Evolutionary conservation across 2,113 vertebrate species (phyloP), one percentile per base, ranked within the genome.

Genomic region (Brachionichthys hirsutus): DNA sequence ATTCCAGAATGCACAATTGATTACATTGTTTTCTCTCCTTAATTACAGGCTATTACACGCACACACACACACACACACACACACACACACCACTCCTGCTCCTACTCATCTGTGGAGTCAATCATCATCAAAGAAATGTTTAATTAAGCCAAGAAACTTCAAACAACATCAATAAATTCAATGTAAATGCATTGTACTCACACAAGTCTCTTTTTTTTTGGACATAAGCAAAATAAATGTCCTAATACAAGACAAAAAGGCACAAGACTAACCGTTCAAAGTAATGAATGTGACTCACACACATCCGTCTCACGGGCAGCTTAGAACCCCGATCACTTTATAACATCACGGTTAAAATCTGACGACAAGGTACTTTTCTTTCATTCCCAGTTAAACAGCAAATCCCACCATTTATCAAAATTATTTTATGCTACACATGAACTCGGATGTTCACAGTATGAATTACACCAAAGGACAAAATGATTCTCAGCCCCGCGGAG

Each of bases 101-200:
- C 13, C 22, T 19, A 1, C 35, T 49, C 42, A 38, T 15, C 14
- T 38, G 36, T 12, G 12, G 36, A 38, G 36, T 38, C 36, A 7
- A 38, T 12, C 9, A 38, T 10, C 12, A 12, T 38, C 12, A 10
- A 38, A 38, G 2, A 38, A 9, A 2, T 22, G 5, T 20, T 77
- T 12, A 34, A 73, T 70, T 48, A 74, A 40, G 24, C 24, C 49
- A 47, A 30, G 52, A 6, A 55, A 70, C 15, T 18, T 22, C n/a
- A 54, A 45, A 77, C 10, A 57, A 12, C 57, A 42, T 45, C 8
- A 54, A 50, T 14, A 63, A 57, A 75, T 53, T 17, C 47, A 62
- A 40, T 54, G 62, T 55, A 75, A 72, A 85, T 71, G 48, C 50
- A 58, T n/a, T 68, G 52, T 0, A 60, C 71, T 70, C 54, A 80